A percentile compares a stretch with the other conserved stretches of the same genome.
phyloP scores from a whole-genome alignment of 2,113 vertebrate species.

The Lophius piscatorius region DNA sequence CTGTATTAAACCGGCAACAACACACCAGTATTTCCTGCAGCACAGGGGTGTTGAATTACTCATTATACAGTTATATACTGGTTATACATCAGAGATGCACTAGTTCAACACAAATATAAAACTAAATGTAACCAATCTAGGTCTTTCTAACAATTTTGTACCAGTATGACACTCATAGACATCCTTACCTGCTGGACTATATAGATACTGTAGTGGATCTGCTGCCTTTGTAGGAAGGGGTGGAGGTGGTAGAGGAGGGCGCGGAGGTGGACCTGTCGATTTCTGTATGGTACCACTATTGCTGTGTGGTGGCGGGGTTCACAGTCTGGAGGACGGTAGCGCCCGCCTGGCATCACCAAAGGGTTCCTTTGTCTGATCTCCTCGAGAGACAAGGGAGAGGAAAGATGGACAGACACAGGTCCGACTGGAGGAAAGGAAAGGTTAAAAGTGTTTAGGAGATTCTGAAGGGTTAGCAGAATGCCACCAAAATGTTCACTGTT shows the following conservation, averaged over 20 bases:
- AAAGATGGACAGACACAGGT: constrained; percentile 87
- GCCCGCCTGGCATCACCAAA: constrained; percentile 83
- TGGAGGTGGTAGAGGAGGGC: constrained; percentile 95
- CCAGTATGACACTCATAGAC: background rate
- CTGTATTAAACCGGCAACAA: too few relatives aligned
- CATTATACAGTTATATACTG: background rate
- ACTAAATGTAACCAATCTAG: too few relatives aligned
- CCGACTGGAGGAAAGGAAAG: constrained; percentile 80
- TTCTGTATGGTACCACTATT: constrained; percentile 92
- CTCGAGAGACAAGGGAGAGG: constrained; percentile 82
- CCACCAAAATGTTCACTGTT: too few relatives aligned
- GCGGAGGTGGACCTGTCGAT: constrained; percentile 89
- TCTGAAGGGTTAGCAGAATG: too few relatives aligned
- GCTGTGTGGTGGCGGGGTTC: constrained; percentile 89
- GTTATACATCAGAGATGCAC: background rate
- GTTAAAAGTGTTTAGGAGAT: too few relatives aligned
- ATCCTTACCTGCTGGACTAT: constrained; percentile 91
- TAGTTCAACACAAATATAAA: background rate
- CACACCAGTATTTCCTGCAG: background rate
- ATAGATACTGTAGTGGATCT: constrained; percentile 95
- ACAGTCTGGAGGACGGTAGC: constrained; percentile 86
- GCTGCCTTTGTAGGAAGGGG: constrained; percentile 94
- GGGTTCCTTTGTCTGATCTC: constrained; percentile 89
- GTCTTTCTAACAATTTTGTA: background rate
- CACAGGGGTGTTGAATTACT: too few relatives aligned